Base-by-base conservation (phyloP, 1,140 invertebrate genomes). In the Nasonia longicornis region DNA sequence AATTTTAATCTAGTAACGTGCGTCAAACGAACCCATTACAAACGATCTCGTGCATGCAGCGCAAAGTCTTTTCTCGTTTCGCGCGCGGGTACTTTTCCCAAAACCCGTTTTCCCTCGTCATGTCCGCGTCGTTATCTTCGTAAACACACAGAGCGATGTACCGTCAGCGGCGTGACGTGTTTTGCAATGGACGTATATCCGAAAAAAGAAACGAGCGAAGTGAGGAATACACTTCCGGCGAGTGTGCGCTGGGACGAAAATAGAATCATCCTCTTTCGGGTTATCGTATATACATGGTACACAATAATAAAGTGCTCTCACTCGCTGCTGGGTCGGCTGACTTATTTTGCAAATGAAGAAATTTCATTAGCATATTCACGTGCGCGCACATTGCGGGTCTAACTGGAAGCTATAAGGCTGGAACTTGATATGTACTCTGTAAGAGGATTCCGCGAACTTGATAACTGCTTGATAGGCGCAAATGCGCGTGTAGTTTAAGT, bases 1-100 rank as follows among this genome's bases (percentile, higher is more conserved):
- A 70, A 70, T 70, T 31, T 70, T 70, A 70, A 70, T 70, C 69
- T 70, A 70, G 69, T 35, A 70, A 70, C 69, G 29, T 70, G 31
- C 69, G 69, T 70, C 69, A 70, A 70, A 70, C 67, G 31, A 70
- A 70, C 67, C 67, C 67, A 70, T 70, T 70, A 70, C 31, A 70
- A 20, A 12, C 7, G 7, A 67, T 67, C 26, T 67, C 66, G 26
- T 67, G 66, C n/a, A 67, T 67, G 26, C 26, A 29, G 11, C n/a
- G 26, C 26, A 26, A 26, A 0, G 10, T 29, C 3, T 67, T 6
- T 67, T 7, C 35, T 35, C 3, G 38, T 38, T 35, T 29, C 22
- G 26, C 12, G 16, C 22, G 66, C 12, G 35, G 14, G 69, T 70
- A 70, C 69, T 70, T 70, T 70, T 70, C 69, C 69, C 69, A 38